These are phyloP conservation scores for Sorex fumeus DNA, from an alignment of 2,113 vertebrate genomes.

Conservation along the genomic window DNA sequence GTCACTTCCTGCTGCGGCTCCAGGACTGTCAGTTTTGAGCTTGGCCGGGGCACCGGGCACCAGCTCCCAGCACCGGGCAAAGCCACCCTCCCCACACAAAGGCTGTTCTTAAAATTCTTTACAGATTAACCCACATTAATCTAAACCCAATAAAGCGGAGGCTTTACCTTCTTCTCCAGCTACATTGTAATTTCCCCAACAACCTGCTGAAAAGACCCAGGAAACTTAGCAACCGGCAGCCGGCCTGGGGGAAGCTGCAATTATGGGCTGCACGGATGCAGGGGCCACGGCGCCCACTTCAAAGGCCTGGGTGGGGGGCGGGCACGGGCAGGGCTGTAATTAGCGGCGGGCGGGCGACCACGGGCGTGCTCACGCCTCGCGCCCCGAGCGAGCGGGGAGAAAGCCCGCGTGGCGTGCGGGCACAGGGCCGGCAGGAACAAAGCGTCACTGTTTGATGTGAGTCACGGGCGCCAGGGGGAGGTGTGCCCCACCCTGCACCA, in stretches of 20 bases:
- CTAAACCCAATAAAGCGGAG: constrained; percentile 27
- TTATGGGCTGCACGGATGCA: constrained; percentile 30
- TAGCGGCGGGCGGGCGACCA: constrained; percentile 63
- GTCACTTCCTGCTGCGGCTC: neutral
- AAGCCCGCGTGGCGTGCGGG: neutral
- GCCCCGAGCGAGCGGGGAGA: constrained; percentile 11
- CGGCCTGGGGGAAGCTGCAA: constrained; percentile 48
- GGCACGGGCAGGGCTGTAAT: constrained; percentile 76
- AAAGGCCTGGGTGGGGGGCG: constrained; percentile 64
- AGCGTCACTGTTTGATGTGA: constrained; percentile 27
- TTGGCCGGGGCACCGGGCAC: neutral
- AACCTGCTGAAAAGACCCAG: constrained; percentile 30
- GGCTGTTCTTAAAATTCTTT: constrained; percentile 74
- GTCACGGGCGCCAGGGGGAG: neutral
- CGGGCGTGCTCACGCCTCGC: neutral
- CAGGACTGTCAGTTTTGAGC: too few species aligned
- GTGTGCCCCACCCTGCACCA: neutral
- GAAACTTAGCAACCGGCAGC: neutral
- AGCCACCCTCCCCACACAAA: constrained; percentile 21
- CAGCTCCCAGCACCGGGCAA: neutral
- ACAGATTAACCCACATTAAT: constrained; percentile 64
- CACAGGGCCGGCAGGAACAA: constrained; percentile 1
- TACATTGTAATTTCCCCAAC: constrained; percentile 73
- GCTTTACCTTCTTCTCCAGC: neutral
- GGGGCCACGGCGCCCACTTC: constrained; percentile 64